Base-by-base conservation (phyloP, 1,140 invertebrate species). In the Drosophila fuyamai region DNA sequence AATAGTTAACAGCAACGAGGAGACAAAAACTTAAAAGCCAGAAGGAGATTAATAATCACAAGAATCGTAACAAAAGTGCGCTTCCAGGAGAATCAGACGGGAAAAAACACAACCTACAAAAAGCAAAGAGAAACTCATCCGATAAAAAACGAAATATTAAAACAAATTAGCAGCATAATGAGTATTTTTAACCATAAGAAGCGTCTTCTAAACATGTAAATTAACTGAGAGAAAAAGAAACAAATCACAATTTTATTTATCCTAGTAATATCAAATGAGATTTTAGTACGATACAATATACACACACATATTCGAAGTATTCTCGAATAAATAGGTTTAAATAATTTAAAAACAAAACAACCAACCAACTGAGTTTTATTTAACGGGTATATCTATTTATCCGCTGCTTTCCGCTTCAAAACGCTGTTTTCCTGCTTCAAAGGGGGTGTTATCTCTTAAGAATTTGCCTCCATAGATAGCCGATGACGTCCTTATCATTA, bases 51-150 rank as follows among this genome's bases (percentile, higher is more conserved):
- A 68, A 14, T 29, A 47, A 59, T 48, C 44, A 48, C 53, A 47
- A 63, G 63, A 65, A 56, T 62, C 65, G 80, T 74, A 82, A 83
- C 70, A 79, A 82, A 72, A 82, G 80, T 79, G 80, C 80, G 80
- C 80, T 82, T 82, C 80, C 80, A 62, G 56, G 74, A 62, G 51
- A 66, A 61, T 61, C 62, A 63, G 43, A 66, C 27, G 48, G 23
- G 14, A 61, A 29, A 38, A 50, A 12, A 47, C 36, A 38, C 36
- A 62, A 47, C 38, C 27, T 44, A 66, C 23, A 65, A 59, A 35
- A 62, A 62, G 58, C 47, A 46, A 56, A 48, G 29, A 38, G 63
- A 57, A 71, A 68, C 63, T 55, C 62, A 66, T 8, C 6, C 23
- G 16, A 40, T 12, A 16, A 16, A 16, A 10, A 18, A 56, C 35